Percentiles rank a stretch among this genome's conserved stretches.
phyloP scores from a whole-genome alignment of 2,888 invertebrate species.

The Alsophila aescularia region DNA sequence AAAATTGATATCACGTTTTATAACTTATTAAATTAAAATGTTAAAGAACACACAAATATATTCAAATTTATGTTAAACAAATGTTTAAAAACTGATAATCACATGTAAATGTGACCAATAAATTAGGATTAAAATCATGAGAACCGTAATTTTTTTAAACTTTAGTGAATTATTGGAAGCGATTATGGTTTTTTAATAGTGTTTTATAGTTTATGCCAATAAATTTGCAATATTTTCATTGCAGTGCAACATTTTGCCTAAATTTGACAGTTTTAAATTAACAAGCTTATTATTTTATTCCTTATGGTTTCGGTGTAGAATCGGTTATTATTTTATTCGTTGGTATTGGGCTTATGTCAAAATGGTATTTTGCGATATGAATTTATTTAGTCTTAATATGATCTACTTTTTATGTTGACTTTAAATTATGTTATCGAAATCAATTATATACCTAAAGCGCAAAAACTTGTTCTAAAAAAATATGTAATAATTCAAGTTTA shows the following conservation, averaged over 20 bases:
- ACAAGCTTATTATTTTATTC: neutral
- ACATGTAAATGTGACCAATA: conserved; percentile 44
- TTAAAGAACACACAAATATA: conserved; percentile 37
- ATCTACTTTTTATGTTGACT: too few species aligned
- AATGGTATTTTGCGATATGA: too few species aligned
- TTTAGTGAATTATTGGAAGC: conserved; percentile 31
- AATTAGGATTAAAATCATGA: conserved; percentile 39
- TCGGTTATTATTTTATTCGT: too few species aligned
- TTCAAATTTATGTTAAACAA: conserved; percentile 54
- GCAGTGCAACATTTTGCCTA: neutral
- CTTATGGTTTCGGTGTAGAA: neutral
- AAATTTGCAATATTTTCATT: conserved; percentile 2
- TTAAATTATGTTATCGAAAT: too few species aligned
- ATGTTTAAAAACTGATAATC: conserved; percentile 42
- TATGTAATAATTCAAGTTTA: too few species aligned
- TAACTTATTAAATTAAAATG: conserved; percentile 24
- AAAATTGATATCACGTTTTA: neutral
- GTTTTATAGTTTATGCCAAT: conserved; percentile 17
- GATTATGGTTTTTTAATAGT: conserved; percentile 24
- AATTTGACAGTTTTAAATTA: neutral
- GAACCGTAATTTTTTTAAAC: conserved; percentile 31
- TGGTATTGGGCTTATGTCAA: too few species aligned
- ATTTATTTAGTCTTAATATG: too few species aligned
- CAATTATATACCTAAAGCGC: too few species aligned
- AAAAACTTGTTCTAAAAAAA: too few species aligned